Evolutionary conservation across 2,797 vertebrate species (phyloP).

Genomic region (Mus spretus): DNA sequence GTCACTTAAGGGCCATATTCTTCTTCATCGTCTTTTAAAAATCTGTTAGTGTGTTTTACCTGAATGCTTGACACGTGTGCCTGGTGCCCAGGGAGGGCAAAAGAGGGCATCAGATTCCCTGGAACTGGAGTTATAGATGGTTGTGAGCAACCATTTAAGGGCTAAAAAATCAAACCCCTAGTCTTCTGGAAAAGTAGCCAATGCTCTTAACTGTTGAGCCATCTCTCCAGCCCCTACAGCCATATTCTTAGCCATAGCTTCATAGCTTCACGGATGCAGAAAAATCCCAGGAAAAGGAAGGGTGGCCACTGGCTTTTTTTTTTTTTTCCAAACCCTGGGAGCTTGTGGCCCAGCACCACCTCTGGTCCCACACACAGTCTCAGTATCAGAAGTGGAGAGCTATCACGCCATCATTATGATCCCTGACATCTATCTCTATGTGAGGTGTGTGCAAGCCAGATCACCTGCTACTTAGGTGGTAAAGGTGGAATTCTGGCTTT

Average conservation of each 20-base stretch:
- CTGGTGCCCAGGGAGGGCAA: not conserved
- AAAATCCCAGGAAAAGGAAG: not conserved
- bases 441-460: too few relatives aligned
- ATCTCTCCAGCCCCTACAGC: not conserved
- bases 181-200: not conserved
- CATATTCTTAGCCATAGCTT: not conserved
- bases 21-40: too few relatives aligned
- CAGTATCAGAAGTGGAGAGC: fast-evolving
- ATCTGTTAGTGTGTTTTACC: not conserved
- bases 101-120: not conserved
- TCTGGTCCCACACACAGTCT: not conserved
- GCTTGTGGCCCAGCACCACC: not conserved
- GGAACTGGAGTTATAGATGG: not conserved
- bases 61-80: not conserved
- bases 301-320: not conserved
- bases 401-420: not conserved
- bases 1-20: not conserved
- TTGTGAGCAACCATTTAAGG: not conserved
- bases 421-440: not conserved
- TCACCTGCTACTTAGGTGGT: not conserved
- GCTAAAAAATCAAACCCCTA: not conserved
- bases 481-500: not conserved
- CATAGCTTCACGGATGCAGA: not conserved
- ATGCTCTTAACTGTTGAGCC: not conserved
- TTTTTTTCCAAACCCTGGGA: not conserved